A percentile compares a stretch with the other conserved stretches of the same genome.
phyloP scores from a whole-genome alignment of 2,888 invertebrate genomes.

The Drosophila dives region DNA sequence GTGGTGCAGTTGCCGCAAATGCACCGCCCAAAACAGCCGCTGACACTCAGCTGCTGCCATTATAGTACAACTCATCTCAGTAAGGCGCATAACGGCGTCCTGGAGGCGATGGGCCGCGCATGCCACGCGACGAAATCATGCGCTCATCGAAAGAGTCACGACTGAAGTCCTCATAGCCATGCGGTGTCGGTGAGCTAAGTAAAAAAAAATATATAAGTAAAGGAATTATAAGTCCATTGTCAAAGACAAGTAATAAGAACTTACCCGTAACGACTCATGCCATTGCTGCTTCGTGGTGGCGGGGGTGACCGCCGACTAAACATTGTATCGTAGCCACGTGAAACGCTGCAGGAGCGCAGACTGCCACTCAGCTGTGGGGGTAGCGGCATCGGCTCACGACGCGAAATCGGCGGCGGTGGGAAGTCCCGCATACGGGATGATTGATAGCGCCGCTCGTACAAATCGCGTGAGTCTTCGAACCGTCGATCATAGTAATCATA shows the following conservation, averaged over 20 bases:
- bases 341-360: constrained; percentile 87
- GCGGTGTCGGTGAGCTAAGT: constrained; percentile 66
- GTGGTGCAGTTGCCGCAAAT: constrained; percentile 45
- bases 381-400: constrained; percentile 92
- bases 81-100: constrained; percentile 95
- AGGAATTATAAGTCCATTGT: background rate
- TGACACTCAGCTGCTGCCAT: constrained; percentile 73
- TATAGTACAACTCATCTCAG: constrained; percentile 86
- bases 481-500: constrained; percentile 92
- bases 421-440: constrained; percentile 85
- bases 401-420: constrained; percentile 90
- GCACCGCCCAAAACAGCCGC: constrained; percentile 33
- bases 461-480: constrained; percentile 91
- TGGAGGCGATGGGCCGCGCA: constrained; percentile 93
- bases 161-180: constrained; percentile 95
- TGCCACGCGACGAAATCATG: constrained; percentile 86
- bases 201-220: background rate
- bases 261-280: constrained; percentile 84
- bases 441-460: constrained; percentile 92
- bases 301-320: constrained; percentile 90
- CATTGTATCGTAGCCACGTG: constrained; percentile 89
- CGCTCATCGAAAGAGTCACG: constrained; percentile 95
- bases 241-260: background rate
- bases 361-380: constrained; percentile 88
- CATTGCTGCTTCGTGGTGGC: constrained; percentile 87